These are phyloP conservation scores for Pentalonia nigronervosa DNA, from an alignment of 1,140 invertebrate genomes.

Conservation along the genomic window DNA sequence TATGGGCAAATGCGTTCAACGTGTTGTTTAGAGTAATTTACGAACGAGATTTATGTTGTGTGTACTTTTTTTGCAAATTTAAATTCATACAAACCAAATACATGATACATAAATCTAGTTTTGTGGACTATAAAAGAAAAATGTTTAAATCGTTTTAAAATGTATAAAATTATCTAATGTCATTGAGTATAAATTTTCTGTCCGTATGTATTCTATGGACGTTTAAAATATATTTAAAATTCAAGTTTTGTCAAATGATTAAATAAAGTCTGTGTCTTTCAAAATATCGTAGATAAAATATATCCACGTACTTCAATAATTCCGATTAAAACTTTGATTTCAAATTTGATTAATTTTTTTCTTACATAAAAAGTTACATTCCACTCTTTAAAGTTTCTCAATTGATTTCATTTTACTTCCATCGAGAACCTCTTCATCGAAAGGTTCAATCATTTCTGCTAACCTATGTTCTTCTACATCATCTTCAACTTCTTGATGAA, in stretches of 20 bases:
- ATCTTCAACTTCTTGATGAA: conserved; percentile 30
- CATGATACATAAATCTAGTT: neutral
- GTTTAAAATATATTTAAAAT: neutral
- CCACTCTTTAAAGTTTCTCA: neutral
- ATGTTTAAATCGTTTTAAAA: neutral
- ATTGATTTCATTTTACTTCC: conserved; percentile 17
- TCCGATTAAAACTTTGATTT: neutral
- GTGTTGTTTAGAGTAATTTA: fast-evolving
- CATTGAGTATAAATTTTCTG: neutral
- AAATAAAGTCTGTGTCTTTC: neutral
- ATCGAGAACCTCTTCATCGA: neutral
- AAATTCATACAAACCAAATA: neutral
- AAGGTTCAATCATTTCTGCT: neutral
- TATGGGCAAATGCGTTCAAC: neutral
- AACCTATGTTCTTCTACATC: conserved; percentile 41
- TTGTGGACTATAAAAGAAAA: neutral
- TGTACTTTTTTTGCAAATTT: neutral
- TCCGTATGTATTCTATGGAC: neutral
- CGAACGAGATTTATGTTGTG: neutral
- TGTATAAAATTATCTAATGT: neutral
- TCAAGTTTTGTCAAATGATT: neutral
- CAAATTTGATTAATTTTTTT: neutral
- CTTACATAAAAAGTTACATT: neutral
- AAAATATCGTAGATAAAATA: neutral
- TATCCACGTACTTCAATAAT: neutral